Percentiles rank a stretch among this genome's conserved stretches.
Conservation (phyloP, 92 coral and sea anemone species). For the Blastomussa wellsi region DNA sequence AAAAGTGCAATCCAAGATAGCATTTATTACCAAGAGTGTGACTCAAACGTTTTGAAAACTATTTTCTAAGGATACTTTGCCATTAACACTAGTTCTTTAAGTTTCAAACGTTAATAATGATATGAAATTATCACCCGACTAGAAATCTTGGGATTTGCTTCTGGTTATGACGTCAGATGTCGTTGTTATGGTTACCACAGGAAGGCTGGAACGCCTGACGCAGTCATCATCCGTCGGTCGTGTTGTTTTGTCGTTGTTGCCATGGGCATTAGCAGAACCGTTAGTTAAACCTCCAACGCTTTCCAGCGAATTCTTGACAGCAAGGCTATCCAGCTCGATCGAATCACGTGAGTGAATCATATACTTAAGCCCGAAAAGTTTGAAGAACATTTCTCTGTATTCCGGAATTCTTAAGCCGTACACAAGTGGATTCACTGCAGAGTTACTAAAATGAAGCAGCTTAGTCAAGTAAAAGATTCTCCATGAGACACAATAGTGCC, state of each 20-base stretch:
- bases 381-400: slow-evolving; percentile 40
- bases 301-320: slow-evolving; percentile 6
- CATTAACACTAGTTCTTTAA: not conserved
- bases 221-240: not conserved
- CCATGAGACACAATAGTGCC: slow-evolving; percentile 57
- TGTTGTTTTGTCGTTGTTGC: not conserved
- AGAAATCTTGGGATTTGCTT: slow-evolving; percentile 8
- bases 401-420: slow-evolving; percentile 72
- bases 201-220: slow-evolving; percentile 10
- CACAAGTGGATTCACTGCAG: slow-evolving; percentile 61
- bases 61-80: not conserved
- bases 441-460: slow-evolving; percentile 64
- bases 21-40: no score
- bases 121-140: not conserved
- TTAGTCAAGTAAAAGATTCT: slow-evolving; percentile 62
- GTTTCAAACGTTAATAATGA: not conserved
- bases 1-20: no score
- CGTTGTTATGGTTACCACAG: not conserved
- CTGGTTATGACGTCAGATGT: not conserved
- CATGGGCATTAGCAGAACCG: not conserved
- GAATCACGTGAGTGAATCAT: slow-evolving; percentile 18
- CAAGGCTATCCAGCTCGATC: slow-evolving; percentile 30
- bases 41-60: not conserved
- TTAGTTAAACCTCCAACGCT: slow-evolving; percentile 9
- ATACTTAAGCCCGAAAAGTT: slow-evolving; percentile 21